A percentile compares a stretch with the other conserved stretches of the same genome.
Evolutionary conservation across 2,888 invertebrate species (phyloP).

Genomic region (Aleiodes alternator): DNA sequence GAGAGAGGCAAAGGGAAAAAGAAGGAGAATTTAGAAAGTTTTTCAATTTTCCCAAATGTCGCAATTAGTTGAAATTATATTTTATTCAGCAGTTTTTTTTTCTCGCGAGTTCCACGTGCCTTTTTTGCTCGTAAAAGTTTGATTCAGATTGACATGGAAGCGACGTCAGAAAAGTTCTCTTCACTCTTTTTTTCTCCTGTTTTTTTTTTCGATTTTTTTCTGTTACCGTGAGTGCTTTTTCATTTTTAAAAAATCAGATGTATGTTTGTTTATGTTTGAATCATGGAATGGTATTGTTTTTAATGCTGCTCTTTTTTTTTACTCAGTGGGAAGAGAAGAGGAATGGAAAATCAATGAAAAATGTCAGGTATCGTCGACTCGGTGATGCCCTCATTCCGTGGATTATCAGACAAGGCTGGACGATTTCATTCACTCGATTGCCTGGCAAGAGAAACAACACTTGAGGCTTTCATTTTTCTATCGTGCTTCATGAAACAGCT

Average conservation of each 20-base stretch:
- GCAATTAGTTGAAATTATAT: too few relatives aligned
- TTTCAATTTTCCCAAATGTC: too few relatives aligned
- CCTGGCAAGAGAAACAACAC: background rate
- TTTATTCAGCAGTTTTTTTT: background rate
- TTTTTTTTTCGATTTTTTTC: background rate
- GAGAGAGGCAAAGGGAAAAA: too few relatives aligned
- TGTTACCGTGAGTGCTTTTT: background rate
- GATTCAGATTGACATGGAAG: slow-evolving; percentile 14
- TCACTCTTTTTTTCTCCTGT: background rate
- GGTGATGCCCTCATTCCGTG: background rate
- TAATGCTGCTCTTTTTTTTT: too few relatives aligned
- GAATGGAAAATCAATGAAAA: slow-evolving; percentile 14
- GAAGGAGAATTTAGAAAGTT: too few relatives aligned
- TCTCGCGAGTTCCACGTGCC: background rate
- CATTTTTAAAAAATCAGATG: background rate
- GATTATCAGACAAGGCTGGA: background rate
- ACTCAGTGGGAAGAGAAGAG: background rate
- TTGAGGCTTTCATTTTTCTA: background rate
- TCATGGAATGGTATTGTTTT: background rate
- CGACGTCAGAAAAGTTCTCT: background rate
- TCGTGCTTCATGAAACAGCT: too few relatives aligned
- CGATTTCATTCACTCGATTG: slow-evolving; percentile 19
- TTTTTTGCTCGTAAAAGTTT: background rate
- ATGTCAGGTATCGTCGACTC: slow-evolving; percentile 11
- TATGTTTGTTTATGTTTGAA: background rate